Conservation (phyloP, 2,797 vertebrate genomes). For the Siniperca scherzeri region DNA sequence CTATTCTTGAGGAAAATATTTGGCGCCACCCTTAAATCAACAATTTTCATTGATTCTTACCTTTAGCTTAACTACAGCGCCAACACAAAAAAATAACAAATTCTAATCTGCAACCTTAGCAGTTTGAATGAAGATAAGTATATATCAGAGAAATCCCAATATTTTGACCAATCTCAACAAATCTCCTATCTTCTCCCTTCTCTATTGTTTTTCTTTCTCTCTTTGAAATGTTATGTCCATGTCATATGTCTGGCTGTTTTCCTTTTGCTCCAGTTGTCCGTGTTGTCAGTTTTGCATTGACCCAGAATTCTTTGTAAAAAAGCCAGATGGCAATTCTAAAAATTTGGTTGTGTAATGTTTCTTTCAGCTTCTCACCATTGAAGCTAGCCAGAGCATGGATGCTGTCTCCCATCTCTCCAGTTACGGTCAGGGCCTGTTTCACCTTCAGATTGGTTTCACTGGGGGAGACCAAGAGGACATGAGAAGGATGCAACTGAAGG, state of each 20-base stretch:
- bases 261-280: neutral
- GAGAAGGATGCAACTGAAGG: constrained; percentile 5
- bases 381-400: constrained; percentile 88
- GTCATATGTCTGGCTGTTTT: neutral
- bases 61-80: neutral
- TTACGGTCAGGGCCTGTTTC: constrained; percentile 92
- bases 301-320: neutral
- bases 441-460: constrained; percentile 99
- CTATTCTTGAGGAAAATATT: neutral
- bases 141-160: no score
- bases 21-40: neutral
- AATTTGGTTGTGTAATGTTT: neutral
- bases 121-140: neutral
- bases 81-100: neutral
- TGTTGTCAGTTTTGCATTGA: neutral
- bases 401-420: constrained; percentile 88
- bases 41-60: neutral
- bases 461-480: constrained; percentile 37
- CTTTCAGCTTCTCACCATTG: constrained; percentile 82
- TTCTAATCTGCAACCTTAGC: neutral
- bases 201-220: neutral
- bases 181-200: neutral
- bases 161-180: neutral
- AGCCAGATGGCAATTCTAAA: neutral
- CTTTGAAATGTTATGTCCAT: neutral